These are phyloP conservation scores for Periophthalmus modestus DNA, from an alignment of 2,113 vertebrate genomes.

Conservation along the genomic window DNA sequence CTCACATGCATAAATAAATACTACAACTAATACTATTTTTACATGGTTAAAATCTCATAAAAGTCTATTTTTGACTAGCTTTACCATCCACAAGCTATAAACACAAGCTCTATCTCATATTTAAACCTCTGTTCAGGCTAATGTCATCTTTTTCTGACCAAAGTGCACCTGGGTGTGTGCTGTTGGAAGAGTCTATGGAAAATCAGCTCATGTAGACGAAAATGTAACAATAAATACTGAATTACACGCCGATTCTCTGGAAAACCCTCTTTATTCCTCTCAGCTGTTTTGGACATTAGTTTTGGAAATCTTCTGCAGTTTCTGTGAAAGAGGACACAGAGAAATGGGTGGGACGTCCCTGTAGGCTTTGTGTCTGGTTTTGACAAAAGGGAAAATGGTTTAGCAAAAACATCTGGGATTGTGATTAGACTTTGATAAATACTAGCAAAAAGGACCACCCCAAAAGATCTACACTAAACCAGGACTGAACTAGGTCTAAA, in stretches of 20 bases:
- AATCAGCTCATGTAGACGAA: neutral
- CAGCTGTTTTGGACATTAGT: slow-evolving; percentile 2
- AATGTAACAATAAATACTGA: neutral
- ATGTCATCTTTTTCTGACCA: neutral
- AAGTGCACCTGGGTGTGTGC: neutral
- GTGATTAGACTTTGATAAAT: too few relatives aligned
- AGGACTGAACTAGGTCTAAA: too few relatives aligned
- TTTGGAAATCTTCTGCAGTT: slow-evolving; percentile 2
- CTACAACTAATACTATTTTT: too few relatives aligned
- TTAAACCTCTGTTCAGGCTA: neutral
- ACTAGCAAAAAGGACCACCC: too few relatives aligned
- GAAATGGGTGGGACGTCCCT: slow-evolving; percentile 15
- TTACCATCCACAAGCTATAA: too few relatives aligned
- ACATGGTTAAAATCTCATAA: too few relatives aligned
- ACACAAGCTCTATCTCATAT: too few relatives aligned
- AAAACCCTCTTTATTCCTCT: neutral
- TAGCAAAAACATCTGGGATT: too few relatives aligned
- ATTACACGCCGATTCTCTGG: neutral
- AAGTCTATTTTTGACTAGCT: too few relatives aligned
- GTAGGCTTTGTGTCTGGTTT: slow-evolving; percentile 9
- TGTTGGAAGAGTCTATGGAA: neutral
- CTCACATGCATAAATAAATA: too few relatives aligned
- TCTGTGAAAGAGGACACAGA: neutral
- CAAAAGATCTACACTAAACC: too few relatives aligned
- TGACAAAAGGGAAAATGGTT: neutral